Base-by-base conservation (phyloP, 2,113 vertebrate genomes). In the Sylvilagus bachmani region DNA sequence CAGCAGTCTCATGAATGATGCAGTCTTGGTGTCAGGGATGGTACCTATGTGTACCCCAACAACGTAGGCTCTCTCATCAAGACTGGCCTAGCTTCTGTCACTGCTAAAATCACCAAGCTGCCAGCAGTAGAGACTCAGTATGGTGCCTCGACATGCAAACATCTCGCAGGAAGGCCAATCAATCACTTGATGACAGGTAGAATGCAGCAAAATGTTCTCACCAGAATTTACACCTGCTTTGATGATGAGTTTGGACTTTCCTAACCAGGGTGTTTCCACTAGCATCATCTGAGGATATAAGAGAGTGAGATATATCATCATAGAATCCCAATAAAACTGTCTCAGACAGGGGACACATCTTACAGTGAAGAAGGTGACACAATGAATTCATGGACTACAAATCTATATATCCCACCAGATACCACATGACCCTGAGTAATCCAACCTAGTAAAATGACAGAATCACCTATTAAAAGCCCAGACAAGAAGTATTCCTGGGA, bases 211-310 rank as follows among this genome's bases (percentile, higher is more conserved):
- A 73, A 86, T 82, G 91, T 19, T 19, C 9, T 95, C 49, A 58
- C 29, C 36, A 90, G 61, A 91, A 88, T 80, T 55, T 44, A 82
- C 9, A 86, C 29, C 53, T 49, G 29, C 27, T 74, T 94, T 87
- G 64, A 82, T 64, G 66, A 55, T 49, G 61, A 55, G 2, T 71
- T 93, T 85, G 84, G 84, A n/a, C 53, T 80, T 93, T 80, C 24
- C 33, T 86, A 91, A 66, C 66, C 78, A 73, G 53, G 16, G 25
- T 69, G 62, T 16, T 44, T 88, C 24, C 62, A 38, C 17, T 53
- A 86, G 24, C 33, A 85, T 71, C 75, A 78, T 83, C 70, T 79
- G 66, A 90, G 49, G 17, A 12, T 27, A 61, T 66, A 66, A 51
- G 44, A 82, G 24, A 58, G 1, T 33, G 5, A 38, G 7, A 61